phyloP scores from a whole-genome alignment of 92 coral and sea anemone genomes.

The Siderastrea siderea region DNA sequence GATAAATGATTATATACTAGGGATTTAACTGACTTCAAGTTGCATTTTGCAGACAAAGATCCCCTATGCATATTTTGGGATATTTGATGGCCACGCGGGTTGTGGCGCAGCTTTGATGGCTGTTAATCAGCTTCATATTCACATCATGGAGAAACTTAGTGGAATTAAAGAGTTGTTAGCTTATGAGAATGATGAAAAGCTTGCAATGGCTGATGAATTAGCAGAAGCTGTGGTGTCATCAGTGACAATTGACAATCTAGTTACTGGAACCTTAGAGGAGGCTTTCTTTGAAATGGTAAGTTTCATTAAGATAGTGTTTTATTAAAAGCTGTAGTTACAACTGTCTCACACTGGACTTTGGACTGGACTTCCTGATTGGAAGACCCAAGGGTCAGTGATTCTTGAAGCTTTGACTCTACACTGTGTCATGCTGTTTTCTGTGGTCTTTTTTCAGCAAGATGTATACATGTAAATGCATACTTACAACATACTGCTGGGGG shows the following conservation, averaged over 20 bases:
- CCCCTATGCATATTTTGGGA: slow-evolving; percentile 96
- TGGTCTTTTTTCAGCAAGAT: no score
- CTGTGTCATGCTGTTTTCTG: no score
- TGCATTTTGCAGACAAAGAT: slow-evolving; percentile 80
- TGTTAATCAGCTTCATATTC: slow-evolving; percentile 88
- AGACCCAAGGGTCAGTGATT: no score
- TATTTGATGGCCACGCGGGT: slow-evolving; percentile 99
- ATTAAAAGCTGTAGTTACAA: not conserved
- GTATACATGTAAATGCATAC: no score
- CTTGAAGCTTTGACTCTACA: no score
- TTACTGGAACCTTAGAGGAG: slow-evolving; percentile 90
- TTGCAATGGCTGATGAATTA: slow-evolving; percentile 65
- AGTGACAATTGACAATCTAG: slow-evolving; percentile 84
- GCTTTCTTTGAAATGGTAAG: slow-evolving; percentile 97
- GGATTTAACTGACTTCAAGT: not conserved
- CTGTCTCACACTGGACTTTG: not conserved
- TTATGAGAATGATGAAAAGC: slow-evolving; percentile 79
- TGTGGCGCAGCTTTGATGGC: slow-evolving; percentile 95
- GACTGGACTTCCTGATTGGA: no score
- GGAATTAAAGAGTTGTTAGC: slow-evolving; percentile 88
- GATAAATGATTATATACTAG: no score
- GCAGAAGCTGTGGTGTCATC: slow-evolving; percentile 89
- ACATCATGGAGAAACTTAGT: slow-evolving; percentile 89
- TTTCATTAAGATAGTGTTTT: not conserved
- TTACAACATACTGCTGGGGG: no score